A percentile compares a stretch with the other conserved stretches of the same genome.
These are phyloP conservation scores for Oreocharis arfaki DNA, from an alignment of 2,113 vertebrate species.

Conservation along the genomic window DNA sequence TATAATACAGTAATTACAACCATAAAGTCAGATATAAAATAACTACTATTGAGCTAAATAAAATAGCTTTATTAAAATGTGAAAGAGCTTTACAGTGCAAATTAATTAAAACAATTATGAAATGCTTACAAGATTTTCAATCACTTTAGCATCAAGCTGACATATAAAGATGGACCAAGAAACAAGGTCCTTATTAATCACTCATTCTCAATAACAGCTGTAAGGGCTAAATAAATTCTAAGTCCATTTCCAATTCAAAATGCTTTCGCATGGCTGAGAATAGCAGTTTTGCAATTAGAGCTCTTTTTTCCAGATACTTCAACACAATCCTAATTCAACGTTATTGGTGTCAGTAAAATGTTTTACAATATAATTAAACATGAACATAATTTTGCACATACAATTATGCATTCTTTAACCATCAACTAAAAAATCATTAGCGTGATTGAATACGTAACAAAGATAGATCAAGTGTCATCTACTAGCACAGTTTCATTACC, in stretches of 20 bases:
- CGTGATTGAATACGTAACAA: not conserved
- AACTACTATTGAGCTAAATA: not conserved
- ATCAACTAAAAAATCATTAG: not conserved
- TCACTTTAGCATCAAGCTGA: not conserved
- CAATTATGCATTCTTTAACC: not conserved
- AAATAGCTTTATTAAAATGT: constrained; percentile 10
- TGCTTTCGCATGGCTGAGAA: not conserved
- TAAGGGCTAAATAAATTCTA: not conserved
- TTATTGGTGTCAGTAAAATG: not conserved
- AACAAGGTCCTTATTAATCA: not conserved
- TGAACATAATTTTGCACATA: not conserved
- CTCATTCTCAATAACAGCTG: not conserved
- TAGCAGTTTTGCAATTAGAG: not conserved
- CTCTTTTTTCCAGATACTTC: not conserved
- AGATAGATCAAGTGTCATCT: not conserved
- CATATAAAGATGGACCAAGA: not conserved
- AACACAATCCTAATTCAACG: not conserved
- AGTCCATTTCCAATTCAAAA: not conserved
- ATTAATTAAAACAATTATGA: constrained; percentile 29
- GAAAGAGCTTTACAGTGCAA: not conserved
- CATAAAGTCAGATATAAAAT: constrained; percentile 27
- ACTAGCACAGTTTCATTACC: not conserved
- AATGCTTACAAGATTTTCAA: constrained; percentile 10
- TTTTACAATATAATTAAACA: constrained; percentile 10
- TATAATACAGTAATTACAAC: not conserved